Conservation (phyloP, 2,888 invertebrate genomes). For the Lepidonotus clava region DNA sequence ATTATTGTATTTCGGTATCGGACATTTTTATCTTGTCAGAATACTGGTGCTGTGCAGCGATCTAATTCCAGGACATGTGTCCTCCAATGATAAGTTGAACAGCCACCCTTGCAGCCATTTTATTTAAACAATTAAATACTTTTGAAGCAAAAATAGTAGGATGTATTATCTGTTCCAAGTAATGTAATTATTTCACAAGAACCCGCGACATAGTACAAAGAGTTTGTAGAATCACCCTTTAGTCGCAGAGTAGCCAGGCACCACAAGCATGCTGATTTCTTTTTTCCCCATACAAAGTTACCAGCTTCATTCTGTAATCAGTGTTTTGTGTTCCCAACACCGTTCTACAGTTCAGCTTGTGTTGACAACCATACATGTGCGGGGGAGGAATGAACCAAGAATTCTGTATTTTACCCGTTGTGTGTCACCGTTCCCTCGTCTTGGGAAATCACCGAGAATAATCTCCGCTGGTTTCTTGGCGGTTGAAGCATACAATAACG, state of each 20-base stretch:
- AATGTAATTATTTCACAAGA: background rate
- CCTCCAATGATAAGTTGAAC: background rate
- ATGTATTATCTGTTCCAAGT: background rate
- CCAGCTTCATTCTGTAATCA: background rate
- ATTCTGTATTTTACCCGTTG: conserved; percentile 44
- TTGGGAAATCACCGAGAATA: background rate
- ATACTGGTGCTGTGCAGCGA: conserved; percentile 50
- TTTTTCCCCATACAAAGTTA: background rate
- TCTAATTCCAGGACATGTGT: conserved; percentile 13
- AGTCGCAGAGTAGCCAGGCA: background rate
- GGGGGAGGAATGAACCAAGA: conserved; percentile 32
- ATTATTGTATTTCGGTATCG: conserved; percentile 37
- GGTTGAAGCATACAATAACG: conserved; percentile 16
- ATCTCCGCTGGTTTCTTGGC: background rate
- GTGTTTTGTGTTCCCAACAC: conserved; percentile 21
- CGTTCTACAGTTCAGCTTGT: background rate
- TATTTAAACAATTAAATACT: background rate
- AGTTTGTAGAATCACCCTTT: background rate
- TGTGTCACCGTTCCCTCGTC: conserved; percentile 35
- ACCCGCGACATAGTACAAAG: background rate
- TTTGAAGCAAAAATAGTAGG: background rate
- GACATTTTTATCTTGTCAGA: conserved; percentile 30
- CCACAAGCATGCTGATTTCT: background rate
- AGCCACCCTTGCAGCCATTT: background rate
- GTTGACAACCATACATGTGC: conserved; percentile 48